Percentiles rank a stretch among this genome's conserved stretches.
Evolutionary conservation across 1,140 invertebrate species (phyloP).

Genomic region (Zaprionus vittiger): DNA sequence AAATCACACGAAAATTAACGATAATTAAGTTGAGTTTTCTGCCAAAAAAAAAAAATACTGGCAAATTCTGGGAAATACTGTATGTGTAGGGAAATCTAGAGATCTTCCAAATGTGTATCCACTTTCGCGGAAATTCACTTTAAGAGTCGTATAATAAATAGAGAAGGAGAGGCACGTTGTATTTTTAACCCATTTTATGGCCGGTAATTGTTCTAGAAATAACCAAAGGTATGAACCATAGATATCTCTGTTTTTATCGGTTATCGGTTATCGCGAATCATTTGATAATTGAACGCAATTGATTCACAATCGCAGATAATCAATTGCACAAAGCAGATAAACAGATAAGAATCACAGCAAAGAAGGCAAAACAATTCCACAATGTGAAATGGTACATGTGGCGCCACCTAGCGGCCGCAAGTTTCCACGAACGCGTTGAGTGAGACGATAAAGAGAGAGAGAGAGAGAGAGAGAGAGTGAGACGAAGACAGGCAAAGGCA

Average conservation of each 20-base stretch:
- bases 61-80: slow-evolving; percentile 48
- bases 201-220: slow-evolving; percentile 11
- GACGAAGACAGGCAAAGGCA: neutral
- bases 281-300: slow-evolving; percentile 43
- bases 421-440: slow-evolving; percentile 29
- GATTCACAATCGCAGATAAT: slow-evolving; percentile 43
- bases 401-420: slow-evolving; percentile 56
- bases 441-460: neutral
- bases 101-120: slow-evolving; percentile 38
- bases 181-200: slow-evolving; percentile 11
- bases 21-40: slow-evolving; percentile 10
- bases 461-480: neutral
- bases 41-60: slow-evolving; percentile 1
- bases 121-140: slow-evolving; percentile 44
- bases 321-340: slow-evolving; percentile 7
- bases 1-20: slow-evolving; percentile 25
- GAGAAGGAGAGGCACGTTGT: neutral
- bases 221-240: neutral
- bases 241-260: neutral
- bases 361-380: neutral
- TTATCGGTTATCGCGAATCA: slow-evolving; percentile 14
- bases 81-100: slow-evolving; percentile 11
- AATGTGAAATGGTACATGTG: slow-evolving; percentile 49
- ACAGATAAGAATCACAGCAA: neutral
- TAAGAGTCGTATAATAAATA: slow-evolving; percentile 3